Conservation (phyloP, 2,113 vertebrate genomes). For the Hyla sarda region DNA sequence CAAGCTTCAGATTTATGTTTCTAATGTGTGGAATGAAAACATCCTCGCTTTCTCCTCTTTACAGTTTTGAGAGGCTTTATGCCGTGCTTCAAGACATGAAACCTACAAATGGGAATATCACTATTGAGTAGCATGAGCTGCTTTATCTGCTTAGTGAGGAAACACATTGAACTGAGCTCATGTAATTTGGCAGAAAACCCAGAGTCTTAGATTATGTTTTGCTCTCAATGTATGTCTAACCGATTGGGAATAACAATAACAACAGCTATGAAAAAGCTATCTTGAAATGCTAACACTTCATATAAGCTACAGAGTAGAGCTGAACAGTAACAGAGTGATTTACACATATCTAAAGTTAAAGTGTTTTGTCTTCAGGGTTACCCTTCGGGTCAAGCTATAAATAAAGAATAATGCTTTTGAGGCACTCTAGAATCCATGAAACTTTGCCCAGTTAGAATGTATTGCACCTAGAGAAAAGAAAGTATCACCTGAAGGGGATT, state of each 20-base stretch:
- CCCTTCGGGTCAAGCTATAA: neutral
- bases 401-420: neutral
- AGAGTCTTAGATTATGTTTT: constrained; percentile 35
- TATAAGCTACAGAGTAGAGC: neutral
- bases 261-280: constrained; percentile 22
- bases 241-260: constrained; percentile 48
- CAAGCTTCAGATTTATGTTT: neutral
- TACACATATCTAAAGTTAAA: neutral
- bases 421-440: neutral
- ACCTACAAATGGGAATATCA: constrained; percentile 43
- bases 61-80: constrained; percentile 19
- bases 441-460: no score
- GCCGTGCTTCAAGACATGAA: constrained; percentile 33
- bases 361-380: neutral
- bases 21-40: neutral
- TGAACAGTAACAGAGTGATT: neutral
- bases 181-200: constrained; percentile 52
- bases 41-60: constrained; percentile 22
- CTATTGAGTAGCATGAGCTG: constrained; percentile 28
- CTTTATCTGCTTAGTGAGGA: constrained; percentile 54
- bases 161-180: constrained; percentile 54
- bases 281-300: constrained; percentile 15
- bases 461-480: no score
- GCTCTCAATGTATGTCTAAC: constrained; percentile 32
- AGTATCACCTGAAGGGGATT: no score